phyloP scores from a whole-genome alignment of 1,140 invertebrate species.

The Drosophila teissieri region DNA sequence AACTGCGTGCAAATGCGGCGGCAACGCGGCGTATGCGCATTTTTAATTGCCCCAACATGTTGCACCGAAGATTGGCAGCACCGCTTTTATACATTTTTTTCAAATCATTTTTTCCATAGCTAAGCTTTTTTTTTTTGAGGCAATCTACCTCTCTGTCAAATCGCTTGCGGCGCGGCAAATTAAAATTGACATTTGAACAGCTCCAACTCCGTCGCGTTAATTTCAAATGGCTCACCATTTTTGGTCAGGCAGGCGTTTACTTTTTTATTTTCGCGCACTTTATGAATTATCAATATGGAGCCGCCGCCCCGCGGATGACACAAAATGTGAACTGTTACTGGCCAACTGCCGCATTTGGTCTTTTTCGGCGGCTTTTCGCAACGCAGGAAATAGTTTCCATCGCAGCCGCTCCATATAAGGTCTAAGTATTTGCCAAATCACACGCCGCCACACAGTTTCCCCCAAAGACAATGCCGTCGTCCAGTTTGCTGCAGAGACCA shows the following conservation, averaged over 20 bases:
- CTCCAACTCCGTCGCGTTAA: constrained; percentile 66
- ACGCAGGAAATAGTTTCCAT: constrained; percentile 76
- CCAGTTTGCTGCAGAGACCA: constrained; percentile 27
- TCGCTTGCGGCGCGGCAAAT: constrained; percentile 64
- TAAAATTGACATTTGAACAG: constrained; percentile 81
- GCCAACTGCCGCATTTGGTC: constrained; percentile 30
- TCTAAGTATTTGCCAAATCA: constrained; percentile 82
- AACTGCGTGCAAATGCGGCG: constrained; percentile 51
- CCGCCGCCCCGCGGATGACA: constrained; percentile 70
- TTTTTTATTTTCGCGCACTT: constrained; percentile 47
- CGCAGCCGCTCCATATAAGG: constrained; percentile 74
- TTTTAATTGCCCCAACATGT: constrained; percentile 79
- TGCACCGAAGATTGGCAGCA: constrained; percentile 76
- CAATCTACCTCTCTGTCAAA: constrained; percentile 59
- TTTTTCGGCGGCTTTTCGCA: constrained; percentile 50
- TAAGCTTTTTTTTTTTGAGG: constrained; percentile 7
- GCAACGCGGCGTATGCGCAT: constrained; percentile 79
- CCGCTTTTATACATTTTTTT: constrained; percentile 15
- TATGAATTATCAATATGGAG: constrained; percentile 81
- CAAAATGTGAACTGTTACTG: constrained; percentile 64
- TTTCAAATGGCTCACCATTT: constrained; percentile 74
- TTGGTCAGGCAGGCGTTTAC: constrained; percentile 53
- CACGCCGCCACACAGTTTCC: constrained; percentile 64
- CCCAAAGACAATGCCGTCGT: constrained; percentile 69
- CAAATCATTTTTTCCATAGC: not conserved